Evolutionary conservation across 2,888 invertebrate species (phyloP).

Genomic region (Lasioglossum morio): DNA sequence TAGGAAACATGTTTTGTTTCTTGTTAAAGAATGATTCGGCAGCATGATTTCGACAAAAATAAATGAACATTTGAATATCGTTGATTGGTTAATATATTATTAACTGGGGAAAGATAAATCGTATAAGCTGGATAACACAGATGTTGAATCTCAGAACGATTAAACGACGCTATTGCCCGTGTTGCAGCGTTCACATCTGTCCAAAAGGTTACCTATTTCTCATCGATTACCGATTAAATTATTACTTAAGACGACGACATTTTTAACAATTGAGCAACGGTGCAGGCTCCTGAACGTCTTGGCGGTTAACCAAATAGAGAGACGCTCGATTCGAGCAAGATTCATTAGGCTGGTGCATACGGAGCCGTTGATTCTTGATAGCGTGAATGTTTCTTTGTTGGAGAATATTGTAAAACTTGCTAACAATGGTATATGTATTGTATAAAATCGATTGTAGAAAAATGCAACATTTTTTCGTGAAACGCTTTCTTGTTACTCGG

Average conservation of each 20-base stretch:
- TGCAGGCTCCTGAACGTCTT: conserved; percentile 23
- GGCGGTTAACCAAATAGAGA: not conserved
- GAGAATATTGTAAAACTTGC: not conserved
- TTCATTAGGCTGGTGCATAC: not conserved
- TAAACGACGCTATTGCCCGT: conserved; percentile 22
- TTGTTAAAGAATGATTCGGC: not conserved
- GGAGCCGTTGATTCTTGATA: not conserved
- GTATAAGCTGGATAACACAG: not conserved
- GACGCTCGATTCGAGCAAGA: not conserved
- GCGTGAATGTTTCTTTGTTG: not conserved
- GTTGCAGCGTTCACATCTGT: conserved; percentile 51
- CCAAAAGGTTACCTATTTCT: conserved; percentile 71
- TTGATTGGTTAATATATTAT: not conserved
- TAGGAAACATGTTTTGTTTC: not conserved
- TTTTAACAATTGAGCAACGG: conserved; percentile 45
- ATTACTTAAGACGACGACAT: conserved; percentile 63
- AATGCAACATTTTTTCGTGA: not conserved
- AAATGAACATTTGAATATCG: not conserved
- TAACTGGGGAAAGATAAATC: not conserved
- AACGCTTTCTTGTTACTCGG: not conserved
- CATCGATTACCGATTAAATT: conserved; percentile 67
- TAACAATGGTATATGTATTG: not conserved
- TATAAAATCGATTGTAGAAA: not conserved
- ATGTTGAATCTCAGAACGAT: conserved; percentile 1
- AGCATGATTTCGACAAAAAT: not conserved